These are phyloP conservation scores for Pocillopora grandis DNA, from an alignment of 92 coral and sea anemone species.

Conservation along the genomic window DNA sequence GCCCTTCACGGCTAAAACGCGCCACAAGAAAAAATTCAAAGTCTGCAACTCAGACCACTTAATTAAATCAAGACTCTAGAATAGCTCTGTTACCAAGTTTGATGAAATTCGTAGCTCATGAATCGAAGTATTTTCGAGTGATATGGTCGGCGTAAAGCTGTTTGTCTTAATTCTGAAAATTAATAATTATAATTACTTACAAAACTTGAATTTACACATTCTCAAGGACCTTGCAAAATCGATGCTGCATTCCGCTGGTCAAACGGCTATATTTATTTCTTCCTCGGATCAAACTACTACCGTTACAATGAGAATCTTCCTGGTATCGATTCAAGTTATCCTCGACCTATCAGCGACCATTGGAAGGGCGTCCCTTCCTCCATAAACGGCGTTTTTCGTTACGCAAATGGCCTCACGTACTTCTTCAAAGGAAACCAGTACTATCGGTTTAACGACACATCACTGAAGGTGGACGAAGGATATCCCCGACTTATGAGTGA, in stretches of 20 bases:
- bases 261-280: conserved; percentile 76
- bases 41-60: too few species aligned
- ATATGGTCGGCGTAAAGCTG: too few species aligned
- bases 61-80: too few species aligned
- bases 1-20: too few species aligned
- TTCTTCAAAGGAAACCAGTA: conserved; percentile 86
- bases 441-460: conserved; percentile 80
- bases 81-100: too few species aligned
- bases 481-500: conserved; percentile 74
- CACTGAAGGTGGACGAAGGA: conserved; percentile 71
- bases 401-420: conserved; percentile 84
- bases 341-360: conserved; percentile 72
- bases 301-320: conserved; percentile 77
- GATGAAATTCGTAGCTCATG: too few species aligned
- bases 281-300: conserved; percentile 82
- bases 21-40: too few species aligned
- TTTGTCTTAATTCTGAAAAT: too few species aligned
- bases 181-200: background rate
- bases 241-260: conserved; percentile 89
- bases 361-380: conserved; percentile 85
- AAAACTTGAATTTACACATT: background rate
- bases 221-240: conserved; percentile 73
- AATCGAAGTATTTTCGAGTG: too few species aligned
- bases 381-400: conserved; percentile 84
- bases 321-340: conserved; percentile 84